Conservation (phyloP, 2,113 vertebrate species). For the Zosterops pallidus region DNA sequence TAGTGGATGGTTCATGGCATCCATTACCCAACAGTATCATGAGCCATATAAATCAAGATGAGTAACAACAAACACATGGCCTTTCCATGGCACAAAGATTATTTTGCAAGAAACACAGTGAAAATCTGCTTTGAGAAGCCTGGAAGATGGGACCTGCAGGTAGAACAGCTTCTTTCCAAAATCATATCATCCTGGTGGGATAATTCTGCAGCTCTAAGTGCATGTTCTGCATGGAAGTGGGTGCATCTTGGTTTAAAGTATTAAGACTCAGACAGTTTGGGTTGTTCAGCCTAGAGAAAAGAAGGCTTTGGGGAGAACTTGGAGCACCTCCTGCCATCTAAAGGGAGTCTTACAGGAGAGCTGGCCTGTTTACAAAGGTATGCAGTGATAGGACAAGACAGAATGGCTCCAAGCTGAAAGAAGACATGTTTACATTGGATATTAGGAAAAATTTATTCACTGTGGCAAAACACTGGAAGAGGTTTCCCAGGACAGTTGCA, state of each 20-base stretch:
- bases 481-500: background rate
- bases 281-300: background rate
- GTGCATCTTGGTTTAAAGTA: background rate
- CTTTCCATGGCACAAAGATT: background rate
- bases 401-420: background rate
- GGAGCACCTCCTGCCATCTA: background rate
- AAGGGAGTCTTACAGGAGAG: background rate
- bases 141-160: background rate
- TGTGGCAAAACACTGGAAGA: background rate
- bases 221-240: background rate
- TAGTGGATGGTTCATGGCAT: background rate
- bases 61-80: background rate
- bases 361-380: background rate
- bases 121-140: background rate
- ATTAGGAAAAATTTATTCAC: background rate
- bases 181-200: background rate
- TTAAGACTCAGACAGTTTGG: background rate
- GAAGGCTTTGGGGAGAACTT: background rate
- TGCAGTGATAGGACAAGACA: background rate
- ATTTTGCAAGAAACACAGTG: background rate
- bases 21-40: background rate
- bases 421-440: background rate
- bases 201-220: background rate
- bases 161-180: background rate
- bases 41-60: background rate